Evolutionary conservation across 2,888 invertebrate species (phyloP).

Genomic region (Idaea dimidiata): DNA sequence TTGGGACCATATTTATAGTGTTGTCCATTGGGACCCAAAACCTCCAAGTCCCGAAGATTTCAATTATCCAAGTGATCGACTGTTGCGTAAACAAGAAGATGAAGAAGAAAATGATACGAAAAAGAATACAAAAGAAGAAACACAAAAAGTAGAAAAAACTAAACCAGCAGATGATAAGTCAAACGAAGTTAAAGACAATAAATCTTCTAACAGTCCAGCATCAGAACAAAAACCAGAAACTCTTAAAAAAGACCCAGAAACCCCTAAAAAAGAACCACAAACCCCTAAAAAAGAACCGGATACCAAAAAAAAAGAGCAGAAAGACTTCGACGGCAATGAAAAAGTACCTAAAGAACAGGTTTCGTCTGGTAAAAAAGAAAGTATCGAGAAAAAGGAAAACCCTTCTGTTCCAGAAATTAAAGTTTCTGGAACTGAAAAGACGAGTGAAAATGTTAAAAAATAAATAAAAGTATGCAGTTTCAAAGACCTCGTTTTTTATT

Average conservation of each 20-base stretch:
- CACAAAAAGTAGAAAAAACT: conserved; percentile 2
- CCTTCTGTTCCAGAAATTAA: neutral
- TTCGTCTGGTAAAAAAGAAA: neutral
- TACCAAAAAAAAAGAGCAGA: neutral
- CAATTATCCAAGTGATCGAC: conserved; percentile 10
- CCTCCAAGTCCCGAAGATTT: conserved; percentile 29
- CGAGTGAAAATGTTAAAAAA: neutral
- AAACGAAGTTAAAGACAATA: conserved; percentile 5
- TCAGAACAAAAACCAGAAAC: neutral
- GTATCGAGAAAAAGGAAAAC: neutral
- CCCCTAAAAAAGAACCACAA: neutral
- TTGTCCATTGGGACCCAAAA: conserved; percentile 60
- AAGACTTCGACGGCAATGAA: neutral
- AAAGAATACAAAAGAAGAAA: neutral
- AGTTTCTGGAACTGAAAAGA: neutral
- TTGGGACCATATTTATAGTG: conserved; percentile 62
- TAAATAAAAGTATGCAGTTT: neutral
- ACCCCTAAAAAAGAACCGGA: conserved; percentile 4
- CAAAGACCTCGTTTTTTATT: too few species aligned
- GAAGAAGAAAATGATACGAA: conserved; percentile 1
- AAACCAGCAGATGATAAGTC: conserved; percentile 1
- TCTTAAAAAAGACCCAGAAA: conserved; percentile 5
- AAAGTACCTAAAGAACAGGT: neutral
- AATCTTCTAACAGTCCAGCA: neutral
- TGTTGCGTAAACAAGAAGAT: conserved; percentile 6